Percentiles rank a stretch among this genome's conserved stretches.
Evolutionary conservation across 2,797 vertebrate species (phyloP).

Genomic region (Phylloscopus collybita): DNA sequence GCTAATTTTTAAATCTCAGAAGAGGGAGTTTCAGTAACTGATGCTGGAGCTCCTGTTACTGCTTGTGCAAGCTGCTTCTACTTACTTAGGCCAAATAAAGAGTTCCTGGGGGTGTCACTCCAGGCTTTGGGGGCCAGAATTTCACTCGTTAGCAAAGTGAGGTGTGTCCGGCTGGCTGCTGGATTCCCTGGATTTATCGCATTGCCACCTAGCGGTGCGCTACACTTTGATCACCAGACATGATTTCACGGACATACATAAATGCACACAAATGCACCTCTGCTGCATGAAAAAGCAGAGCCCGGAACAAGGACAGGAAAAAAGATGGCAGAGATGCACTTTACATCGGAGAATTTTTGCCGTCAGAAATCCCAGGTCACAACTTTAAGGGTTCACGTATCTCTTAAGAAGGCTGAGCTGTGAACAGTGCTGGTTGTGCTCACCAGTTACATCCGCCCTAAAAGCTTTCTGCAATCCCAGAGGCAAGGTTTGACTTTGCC

Average conservation of each 20-base stretch:
- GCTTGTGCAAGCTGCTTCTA: background rate
- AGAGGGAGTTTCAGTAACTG: background rate
- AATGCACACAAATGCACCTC: background rate
- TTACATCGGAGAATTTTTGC: background rate
- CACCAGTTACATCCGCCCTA: background rate
- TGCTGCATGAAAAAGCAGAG: background rate
- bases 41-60: background rate
- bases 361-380: background rate
- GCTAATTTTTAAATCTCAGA: background rate
- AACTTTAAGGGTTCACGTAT: background rate
- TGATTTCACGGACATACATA: rapidly evolving
- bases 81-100: background rate
- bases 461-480: background rate
- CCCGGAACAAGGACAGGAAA: background rate
- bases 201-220: slow-evolving; percentile 36
- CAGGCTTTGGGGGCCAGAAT: background rate
- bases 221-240: background rate
- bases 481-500: background rate
- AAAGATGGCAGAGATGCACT: background rate
- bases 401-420: background rate
- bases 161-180: background rate
- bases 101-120: background rate
- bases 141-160: rapidly evolving
- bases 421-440: background rate
- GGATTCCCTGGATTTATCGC: background rate